A percentile compares a stretch with the other conserved stretches of the same genome.
Evolutionary conservation across 2,113 vertebrate genomes (phyloP).

Genomic region (Lanius ludovicianus): DNA sequence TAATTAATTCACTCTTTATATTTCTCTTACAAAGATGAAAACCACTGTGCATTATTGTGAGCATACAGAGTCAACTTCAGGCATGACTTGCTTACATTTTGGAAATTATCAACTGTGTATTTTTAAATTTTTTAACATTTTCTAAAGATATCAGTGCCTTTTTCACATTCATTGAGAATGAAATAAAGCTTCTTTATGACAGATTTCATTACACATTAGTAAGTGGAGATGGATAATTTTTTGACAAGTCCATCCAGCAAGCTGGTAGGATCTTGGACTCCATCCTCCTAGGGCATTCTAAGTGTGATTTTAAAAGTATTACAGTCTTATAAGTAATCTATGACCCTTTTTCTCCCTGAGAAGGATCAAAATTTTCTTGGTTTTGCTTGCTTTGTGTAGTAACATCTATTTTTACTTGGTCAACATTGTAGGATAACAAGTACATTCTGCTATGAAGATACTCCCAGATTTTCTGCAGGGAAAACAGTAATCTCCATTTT

Average conservation of each 20-base stretch:
- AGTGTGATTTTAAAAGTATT: background rate
- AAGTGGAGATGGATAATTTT: background rate
- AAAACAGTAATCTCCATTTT: background rate
- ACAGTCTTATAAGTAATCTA: background rate
- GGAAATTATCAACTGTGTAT: background rate
- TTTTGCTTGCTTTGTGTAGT: background rate
- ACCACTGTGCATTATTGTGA: background rate
- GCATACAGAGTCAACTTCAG: background rate
- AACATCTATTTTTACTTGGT: background rate
- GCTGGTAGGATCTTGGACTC: background rate
- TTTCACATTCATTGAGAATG: background rate
- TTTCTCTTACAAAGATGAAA: background rate
- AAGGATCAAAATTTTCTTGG: background rate
- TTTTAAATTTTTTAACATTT: background rate
- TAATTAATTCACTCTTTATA: background rate
- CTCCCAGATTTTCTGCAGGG: background rate
- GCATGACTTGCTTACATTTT: background rate
- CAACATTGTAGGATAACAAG: background rate
- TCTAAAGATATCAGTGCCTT: background rate
- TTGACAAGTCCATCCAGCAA: background rate
- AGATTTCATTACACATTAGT: background rate
- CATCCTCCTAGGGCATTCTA: background rate
- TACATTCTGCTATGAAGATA: background rate
- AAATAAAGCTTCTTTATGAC: background rate
- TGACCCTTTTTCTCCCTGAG: background rate